phyloP scores from a whole-genome alignment of 2,797 vertebrate genomes.

The Argyrosomus regius region DNA sequence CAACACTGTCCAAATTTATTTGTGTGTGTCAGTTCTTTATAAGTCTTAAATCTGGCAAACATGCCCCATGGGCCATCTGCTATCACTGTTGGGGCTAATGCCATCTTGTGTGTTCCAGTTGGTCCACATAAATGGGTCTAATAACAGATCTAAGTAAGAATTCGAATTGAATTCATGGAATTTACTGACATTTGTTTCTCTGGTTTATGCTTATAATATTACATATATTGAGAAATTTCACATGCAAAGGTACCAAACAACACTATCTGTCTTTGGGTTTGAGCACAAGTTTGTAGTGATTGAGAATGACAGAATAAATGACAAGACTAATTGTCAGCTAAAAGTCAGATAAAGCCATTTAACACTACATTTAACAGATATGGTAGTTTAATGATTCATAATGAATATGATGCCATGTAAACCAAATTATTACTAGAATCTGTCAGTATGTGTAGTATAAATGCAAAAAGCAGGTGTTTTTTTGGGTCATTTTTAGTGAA shows the following conservation, averaged over 20 bases:
- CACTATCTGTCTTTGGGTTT: constrained; percentile 12
- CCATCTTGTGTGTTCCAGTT: constrained; percentile 67
- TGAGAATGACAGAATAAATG: not conserved
- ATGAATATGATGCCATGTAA: not conserved
- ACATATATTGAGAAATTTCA: constrained; percentile 39
- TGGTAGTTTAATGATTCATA: not conserved
- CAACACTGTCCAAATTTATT: constrained; percentile 87
- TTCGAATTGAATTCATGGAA: constrained; percentile 61
- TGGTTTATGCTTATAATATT: constrained; percentile 23
- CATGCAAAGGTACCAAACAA: constrained; percentile 20
- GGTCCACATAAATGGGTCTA: constrained; percentile 55
- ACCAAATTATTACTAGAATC: not conserved
- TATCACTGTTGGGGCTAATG: constrained; percentile 55
- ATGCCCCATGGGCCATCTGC: constrained; percentile 74
- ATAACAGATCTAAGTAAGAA: constrained; percentile 61
- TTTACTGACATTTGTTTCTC: constrained; percentile 60
- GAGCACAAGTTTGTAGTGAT: not conserved
- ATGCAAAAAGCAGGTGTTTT: no score
- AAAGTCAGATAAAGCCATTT: not conserved
- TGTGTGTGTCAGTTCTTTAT: constrained; percentile 82
- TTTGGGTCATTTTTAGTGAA: not conserved
- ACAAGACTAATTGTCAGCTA: not conserved
- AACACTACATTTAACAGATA: not conserved
- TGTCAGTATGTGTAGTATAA: not conserved
- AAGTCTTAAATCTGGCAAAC: constrained; percentile 83